Evolutionary conservation across 2,113 vertebrate species (phyloP), one percentile per base, ranked within the genome.

Genomic region (Nesospiza acunhae): DNA sequence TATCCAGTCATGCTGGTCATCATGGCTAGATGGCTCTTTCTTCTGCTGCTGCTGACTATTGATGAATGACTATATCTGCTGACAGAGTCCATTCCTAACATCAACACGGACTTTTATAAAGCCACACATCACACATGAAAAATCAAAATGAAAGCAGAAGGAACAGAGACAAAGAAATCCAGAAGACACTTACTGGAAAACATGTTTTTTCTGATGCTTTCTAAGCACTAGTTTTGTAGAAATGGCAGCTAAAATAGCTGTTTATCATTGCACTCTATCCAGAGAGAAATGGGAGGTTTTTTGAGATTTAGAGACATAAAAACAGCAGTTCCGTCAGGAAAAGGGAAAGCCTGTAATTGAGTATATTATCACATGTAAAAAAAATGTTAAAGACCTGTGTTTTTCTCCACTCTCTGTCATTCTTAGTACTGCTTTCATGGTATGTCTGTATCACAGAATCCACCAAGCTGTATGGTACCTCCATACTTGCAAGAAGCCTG

Each of bases 271-370:
- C 69, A 79, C n/a, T 78, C 17, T 66, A 55, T 76, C 67, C 31
- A 91, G 76, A 91, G 66, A 68, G 70, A 90, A 88, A 89, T 41
- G 5, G 53, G n/a, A 86, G 8, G 2, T 7, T 62, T 89, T 89
- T 79, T 78, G 28, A 95, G 23, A 35, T 86, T 92, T 47, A 81
- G 73, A 50, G 58, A 96, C 76, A 93, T 42, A 58, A 90, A 94
- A 86, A 5, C 64, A 86, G 20, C 47, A 95, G 88, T 87, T 97
- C 56, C 59, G 22, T 75, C 72, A 95, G 49, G 74, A 82, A 90
- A 74, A 58, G 13, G 78, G 91, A 94, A 83, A 55, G 8, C 47
- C 21, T 64, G 52, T 84, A 89, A 92, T 86, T 89, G 75, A 89
- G 26, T 55, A 52, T 68, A 66, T 72, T 84, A 67, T 95, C 59